Evolutionary conservation across 1,140 invertebrate genomes (phyloP).

Genomic region (Nymphalis io): DNA sequence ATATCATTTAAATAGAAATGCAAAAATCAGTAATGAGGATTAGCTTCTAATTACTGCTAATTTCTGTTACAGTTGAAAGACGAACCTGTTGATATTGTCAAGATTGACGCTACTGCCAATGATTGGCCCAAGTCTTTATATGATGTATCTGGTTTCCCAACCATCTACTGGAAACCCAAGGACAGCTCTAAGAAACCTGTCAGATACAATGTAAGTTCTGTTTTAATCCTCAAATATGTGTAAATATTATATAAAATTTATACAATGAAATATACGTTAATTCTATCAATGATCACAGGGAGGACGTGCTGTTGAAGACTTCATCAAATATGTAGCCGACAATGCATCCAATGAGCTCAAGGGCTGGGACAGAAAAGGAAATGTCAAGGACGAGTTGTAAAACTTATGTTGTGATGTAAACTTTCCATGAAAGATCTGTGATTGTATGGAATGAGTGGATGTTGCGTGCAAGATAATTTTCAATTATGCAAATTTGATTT

Average conservation of each 20-base stretch:
- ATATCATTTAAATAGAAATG: too few relatives aligned
- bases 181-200: constrained; percentile 89
- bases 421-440: constrained; percentile 75
- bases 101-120: constrained; percentile 99
- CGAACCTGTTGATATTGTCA: constrained; percentile 96
- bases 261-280: background rate
- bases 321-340: constrained; percentile 97
- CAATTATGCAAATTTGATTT: constrained; percentile 9
- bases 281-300: constrained; percentile 80
- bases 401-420: constrained; percentile 56
- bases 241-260: too few relatives aligned
- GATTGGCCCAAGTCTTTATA: constrained; percentile 94
- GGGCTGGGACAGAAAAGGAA: constrained; percentile 93
- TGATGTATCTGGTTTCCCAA: constrained; percentile 98
- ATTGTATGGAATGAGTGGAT: constrained; percentile 52
- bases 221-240: background rate
- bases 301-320: constrained; percentile 96
- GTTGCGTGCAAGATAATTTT: constrained; percentile 33
- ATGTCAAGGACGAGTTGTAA: constrained; percentile 88
- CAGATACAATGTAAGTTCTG: constrained; percentile 90
- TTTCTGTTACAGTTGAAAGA: constrained; percentile 84
- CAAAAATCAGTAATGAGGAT: background rate
- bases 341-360: constrained; percentile 94
- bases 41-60: background rate
- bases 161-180: constrained; percentile 97